Conservation (phyloP, 2,888 invertebrate genomes). For the Sicus ferrugineus region DNA sequence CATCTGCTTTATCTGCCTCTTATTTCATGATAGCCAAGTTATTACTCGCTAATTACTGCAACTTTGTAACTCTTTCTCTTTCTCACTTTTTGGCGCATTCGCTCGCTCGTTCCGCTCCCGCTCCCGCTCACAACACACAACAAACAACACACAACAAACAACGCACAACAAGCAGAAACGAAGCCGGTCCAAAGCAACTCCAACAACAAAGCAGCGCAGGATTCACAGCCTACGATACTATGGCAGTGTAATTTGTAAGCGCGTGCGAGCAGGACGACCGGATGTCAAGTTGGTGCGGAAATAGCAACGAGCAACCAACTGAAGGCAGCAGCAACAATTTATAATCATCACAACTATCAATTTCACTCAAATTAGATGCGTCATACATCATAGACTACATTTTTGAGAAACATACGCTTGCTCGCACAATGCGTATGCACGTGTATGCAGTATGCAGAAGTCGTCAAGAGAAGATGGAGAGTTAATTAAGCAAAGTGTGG, state of each 20-base stretch:
- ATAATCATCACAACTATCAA: background rate
- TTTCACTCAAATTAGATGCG: too few species aligned
- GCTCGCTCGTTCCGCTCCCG: background rate
- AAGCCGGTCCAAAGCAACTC: conserved; percentile 82
- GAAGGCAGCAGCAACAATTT: conserved; percentile 7
- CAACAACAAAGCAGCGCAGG: conserved; percentile 78
- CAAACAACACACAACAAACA: background rate
- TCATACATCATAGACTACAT: background rate
- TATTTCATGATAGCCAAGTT: background rate
- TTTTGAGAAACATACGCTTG: background rate
- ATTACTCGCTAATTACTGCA: background rate
- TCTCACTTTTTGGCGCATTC: too few species aligned
- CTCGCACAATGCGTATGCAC: conserved; percentile 35
- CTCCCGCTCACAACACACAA: conserved; percentile 20
- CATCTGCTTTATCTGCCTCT: background rate
- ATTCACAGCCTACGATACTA: conserved; percentile 98
- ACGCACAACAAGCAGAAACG: conserved; percentile 76
- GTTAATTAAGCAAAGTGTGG: too few species aligned
- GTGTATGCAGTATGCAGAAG: too few species aligned
- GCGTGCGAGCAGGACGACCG: background rate
- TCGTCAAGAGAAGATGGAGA: too few species aligned
- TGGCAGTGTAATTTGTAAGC: conserved; percentile 96
- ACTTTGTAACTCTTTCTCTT: background rate
- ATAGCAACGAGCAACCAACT: background rate
- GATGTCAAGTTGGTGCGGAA: background rate